phyloP scores from a whole-genome alignment of 1,140 invertebrate genomes.

The Octopus bimaculoides region DNA sequence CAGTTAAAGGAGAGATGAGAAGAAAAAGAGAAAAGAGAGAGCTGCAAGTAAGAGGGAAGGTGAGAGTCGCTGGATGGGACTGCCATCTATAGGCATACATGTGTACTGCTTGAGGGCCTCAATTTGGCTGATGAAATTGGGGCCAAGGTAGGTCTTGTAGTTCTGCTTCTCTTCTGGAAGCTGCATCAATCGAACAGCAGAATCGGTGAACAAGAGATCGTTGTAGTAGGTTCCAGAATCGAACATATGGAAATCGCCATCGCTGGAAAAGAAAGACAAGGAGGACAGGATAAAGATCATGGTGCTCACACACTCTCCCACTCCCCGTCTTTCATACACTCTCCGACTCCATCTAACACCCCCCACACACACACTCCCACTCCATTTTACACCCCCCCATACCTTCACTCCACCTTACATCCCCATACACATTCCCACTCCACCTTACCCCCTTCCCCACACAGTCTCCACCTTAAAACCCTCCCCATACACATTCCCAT shows the following conservation, averaged over 20 bases:
- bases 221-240: slow-evolving; percentile 51
- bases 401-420: too few relatives aligned
- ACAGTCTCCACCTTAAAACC: too few relatives aligned
- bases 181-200: slow-evolving; percentile 47
- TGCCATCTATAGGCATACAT: slow-evolving; percentile 34
- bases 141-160: slow-evolving; percentile 43
- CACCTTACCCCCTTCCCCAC: too few relatives aligned
- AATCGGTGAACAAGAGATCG: slow-evolving; percentile 55
- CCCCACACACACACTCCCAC: too few relatives aligned
- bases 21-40: too few relatives aligned
- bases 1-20: too few relatives aligned
- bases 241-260: slow-evolving; percentile 55
- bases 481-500: too few relatives aligned
- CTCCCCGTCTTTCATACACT: not conserved
- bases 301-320: too few relatives aligned
- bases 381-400: too few relatives aligned
- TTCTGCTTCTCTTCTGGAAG: slow-evolving; percentile 40
- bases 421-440: too few relatives aligned
- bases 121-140: slow-evolving; percentile 43
- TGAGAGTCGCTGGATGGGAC: not conserved
- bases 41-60: too few relatives aligned
- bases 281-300: too few relatives aligned
- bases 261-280: slow-evolving; percentile 37
- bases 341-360: not conserved
- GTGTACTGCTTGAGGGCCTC: slow-evolving; percentile 46